These are phyloP conservation scores for Nyctalus aviator DNA, from an alignment of 2,797 vertebrate species.

Conservation along the genomic window DNA sequence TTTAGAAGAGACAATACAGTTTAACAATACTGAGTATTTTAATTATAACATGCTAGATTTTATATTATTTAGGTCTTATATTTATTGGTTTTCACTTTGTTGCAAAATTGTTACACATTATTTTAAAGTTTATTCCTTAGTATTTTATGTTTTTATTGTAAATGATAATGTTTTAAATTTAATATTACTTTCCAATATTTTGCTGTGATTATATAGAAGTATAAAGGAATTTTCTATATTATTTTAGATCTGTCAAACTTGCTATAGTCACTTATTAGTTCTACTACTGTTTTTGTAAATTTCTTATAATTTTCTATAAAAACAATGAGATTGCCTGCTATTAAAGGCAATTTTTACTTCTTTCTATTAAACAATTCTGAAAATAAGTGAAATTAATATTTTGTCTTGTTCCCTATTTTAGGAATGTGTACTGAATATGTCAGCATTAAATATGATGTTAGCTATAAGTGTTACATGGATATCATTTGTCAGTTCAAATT, in stretches of 20 bases:
- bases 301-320: neutral
- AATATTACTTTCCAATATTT: neutral
- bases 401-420: neutral
- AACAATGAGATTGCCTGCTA: neutral
- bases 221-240: neutral
- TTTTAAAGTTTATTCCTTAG: neutral
- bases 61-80: neutral
- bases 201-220: neutral
- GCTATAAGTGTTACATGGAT: neutral
- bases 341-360: neutral
- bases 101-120: constrained; percentile 2
- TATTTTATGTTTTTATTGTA: neutral
- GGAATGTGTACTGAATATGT: neutral
- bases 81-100: neutral
- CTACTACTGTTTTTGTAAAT: neutral
- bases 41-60: neutral
- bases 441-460: neutral
- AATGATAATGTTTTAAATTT: neutral
- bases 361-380: neutral
- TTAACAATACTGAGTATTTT: neutral
- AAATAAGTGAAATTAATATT: neutral
- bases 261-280: neutral
- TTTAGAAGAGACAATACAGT: neutral
- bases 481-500: neutral
- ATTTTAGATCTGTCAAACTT: neutral